Evolutionary conservation across 2,797 vertebrate species (phyloP), one percentile per base, ranked within the genome.

Genomic region (Rachycentron canadum): DNA sequence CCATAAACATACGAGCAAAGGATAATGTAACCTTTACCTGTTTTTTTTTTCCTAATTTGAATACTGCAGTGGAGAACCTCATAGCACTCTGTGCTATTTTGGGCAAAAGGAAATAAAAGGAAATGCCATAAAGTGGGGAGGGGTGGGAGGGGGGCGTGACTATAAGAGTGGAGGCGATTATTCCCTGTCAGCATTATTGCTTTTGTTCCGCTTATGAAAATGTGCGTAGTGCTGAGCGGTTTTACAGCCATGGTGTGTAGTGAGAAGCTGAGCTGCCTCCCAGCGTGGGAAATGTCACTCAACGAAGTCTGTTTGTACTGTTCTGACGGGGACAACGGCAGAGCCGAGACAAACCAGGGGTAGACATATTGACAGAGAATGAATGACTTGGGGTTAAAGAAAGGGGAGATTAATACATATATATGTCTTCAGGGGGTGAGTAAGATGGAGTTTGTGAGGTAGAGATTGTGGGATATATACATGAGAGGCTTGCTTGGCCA

Each of bases 141-240:
- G 60, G n/a, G n/a, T n/a, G n/a, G n/a, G n/a, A n/a, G n/a, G 73
- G 78, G 74, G 76, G 82, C 4, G 79, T 76, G 81, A 71, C 85
- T 77, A 26, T 59, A 60, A 63, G 72, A 88, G 78, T 21, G n/a
- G 59, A 87, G 82, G 75, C 82, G 70, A 92, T 94, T 93, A 91
- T 83, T 86, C 82, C 79, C 81, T 70, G 83, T 92, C 87, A 89
- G 91, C 91, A 72, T 88, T 89, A 89, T 84, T 83, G 86, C 88
- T 81, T 81, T 79, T 66, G 73, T 88, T 83, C 81, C 28, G 68
- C 87, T 83, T 78, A 34, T 85, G 83, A 88, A 90, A 88, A 83
- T 86, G 75, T 63, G 78, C 49, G 60, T 58, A 69, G 83, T 49
- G 32, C 76, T 85, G 77, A 88, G 86, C 88, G 72, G 62, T 77